Evolutionary conservation across 2,797 vertebrate genomes (phyloP), one percentile per base, ranked within the genome.

Genomic region (Enteromius paludinosus): DNA sequence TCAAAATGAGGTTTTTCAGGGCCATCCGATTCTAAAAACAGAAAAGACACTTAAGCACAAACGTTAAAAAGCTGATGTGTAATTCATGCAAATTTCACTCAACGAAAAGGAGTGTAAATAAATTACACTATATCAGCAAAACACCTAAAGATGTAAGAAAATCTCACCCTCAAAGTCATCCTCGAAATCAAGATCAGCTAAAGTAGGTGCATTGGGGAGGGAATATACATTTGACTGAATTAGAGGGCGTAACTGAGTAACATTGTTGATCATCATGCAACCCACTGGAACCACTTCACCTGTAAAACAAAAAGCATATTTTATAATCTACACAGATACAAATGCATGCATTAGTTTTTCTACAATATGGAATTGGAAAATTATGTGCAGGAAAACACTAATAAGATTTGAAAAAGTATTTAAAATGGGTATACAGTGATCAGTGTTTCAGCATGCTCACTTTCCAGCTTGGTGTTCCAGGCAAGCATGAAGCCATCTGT

Each of bases 401-500:
- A 52, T 72, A 2, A 33, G 45, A 20, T 35, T 6, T 54, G 0
- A 69, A 56, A 20, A 54, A 54, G 8, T 14, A 35, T 30, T 49
- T n/a, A 3, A 47, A 14, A 52, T 14, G 20, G 25, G 45, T 10
- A 28, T 72, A 35, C 0, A 56, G 49, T 14, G 25, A 61, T 79
- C 2, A 70, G 35, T 70, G 30, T n/a, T 62, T 59, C n/a, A 45
- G 7, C 4, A 5, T 14, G 90, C 93, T 79, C 90, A 98, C 98
- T 94, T 81, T 97, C 96, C 0, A 96, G 89, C 89, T 97, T 99
- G 66, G 97, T 95, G 49, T 89, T 97, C 98, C 98, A 99, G 5
- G 96, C 96, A 88, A 99, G 95, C 20, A 95, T 95, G 79, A 99
- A 97, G 78, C 98, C 97, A 87, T 99, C 97, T 0, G 96, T 97